These are phyloP conservation scores for Drosophila ustulata DNA, from an alignment of 2,888 invertebrate species.

Conservation along the genomic window DNA sequence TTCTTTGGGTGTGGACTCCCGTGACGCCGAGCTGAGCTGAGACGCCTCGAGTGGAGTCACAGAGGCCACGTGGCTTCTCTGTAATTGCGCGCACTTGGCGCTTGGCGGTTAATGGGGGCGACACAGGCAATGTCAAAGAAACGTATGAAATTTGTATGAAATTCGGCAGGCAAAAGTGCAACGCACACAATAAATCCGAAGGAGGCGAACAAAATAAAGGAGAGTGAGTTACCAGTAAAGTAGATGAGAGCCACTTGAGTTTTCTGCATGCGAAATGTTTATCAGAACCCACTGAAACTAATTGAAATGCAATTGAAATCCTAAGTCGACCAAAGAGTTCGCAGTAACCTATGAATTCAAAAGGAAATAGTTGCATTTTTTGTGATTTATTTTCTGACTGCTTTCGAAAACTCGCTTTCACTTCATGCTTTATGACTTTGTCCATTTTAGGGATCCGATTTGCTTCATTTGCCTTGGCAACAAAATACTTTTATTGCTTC, in stretches of 20 bases:
- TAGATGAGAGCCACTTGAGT: conserved; percentile 27
- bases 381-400: not conserved
- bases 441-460: conserved; percentile 5
- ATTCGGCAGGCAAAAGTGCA: conserved; percentile 72
- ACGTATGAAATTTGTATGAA: conserved; percentile 77
- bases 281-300: conserved; percentile 7
- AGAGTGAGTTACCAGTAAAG: conserved; percentile 4
- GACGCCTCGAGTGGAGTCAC: conserved; percentile 19
- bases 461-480: conserved; percentile 22
- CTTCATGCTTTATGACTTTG: conserved; percentile 31
- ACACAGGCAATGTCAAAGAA: conserved; percentile 78
- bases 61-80: conserved; percentile 49
- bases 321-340: conserved; percentile 3
- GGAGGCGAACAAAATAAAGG: not conserved
- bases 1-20: conserved; percentile 9
- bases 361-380: conserved; percentile 3
- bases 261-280: conserved; percentile 21
- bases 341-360: conserved; percentile 3
- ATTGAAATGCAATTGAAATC: conserved; percentile 10
- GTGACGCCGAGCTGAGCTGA: not conserved
- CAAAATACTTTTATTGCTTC: conserved; percentile 19
- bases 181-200: conserved; percentile 44
- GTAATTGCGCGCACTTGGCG: conserved; percentile 74
- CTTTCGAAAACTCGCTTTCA: conserved; percentile 10
- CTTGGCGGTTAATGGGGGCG: conserved; percentile 76